Evolutionary conservation across 2,888 invertebrate genomes (phyloP).

Genomic region (Morpho helenor): DNA sequence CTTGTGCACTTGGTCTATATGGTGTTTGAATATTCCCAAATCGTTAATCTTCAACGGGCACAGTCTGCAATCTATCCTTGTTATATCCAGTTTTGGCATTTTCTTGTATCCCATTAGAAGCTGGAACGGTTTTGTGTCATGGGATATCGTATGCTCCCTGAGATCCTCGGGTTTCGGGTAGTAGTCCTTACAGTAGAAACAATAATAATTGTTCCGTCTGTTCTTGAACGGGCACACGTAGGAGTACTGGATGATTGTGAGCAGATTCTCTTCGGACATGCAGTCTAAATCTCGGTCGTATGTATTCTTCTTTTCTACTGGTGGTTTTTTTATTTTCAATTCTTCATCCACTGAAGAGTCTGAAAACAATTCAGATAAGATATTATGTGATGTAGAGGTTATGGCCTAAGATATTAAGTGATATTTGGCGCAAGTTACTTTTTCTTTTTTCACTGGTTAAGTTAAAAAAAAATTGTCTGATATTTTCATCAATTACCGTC

Average conservation of each 20-base stretch:
- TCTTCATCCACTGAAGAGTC: conserved; percentile 17
- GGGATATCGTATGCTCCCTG: conserved; percentile 52
- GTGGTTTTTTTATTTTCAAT: conserved; percentile 27
- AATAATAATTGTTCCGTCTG: conserved; percentile 66
- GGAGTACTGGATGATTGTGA: conserved; percentile 58
- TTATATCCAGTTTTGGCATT: conserved; percentile 65
- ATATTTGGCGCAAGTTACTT: too few relatives aligned
- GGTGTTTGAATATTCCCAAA: conserved; percentile 53
- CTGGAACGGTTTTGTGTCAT: conserved; percentile 56
- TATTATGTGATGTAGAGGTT: too few relatives aligned
- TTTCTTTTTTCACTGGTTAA: too few relatives aligned
- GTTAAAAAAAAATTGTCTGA: too few relatives aligned
- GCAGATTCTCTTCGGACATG: conserved; percentile 38
- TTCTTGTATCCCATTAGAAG: conserved; percentile 54
- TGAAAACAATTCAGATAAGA: conserved; percentile 5
- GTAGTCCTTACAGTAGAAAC: conserved; percentile 70
- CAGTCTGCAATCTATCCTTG: conserved; percentile 58
- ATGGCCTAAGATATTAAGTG: too few relatives aligned
- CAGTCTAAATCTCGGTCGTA: conserved; percentile 64
- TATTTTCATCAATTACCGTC: too few relatives aligned
- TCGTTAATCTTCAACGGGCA: conserved; percentile 45
- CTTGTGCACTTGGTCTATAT: conserved; percentile 46
- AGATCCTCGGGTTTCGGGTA: conserved; percentile 67
- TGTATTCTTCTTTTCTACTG: conserved; percentile 55
- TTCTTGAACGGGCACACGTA: conserved; percentile 66